Base-by-base conservation (phyloP, 2,797 vertebrate species). In the Pteronotus mesoamericanus region DNA sequence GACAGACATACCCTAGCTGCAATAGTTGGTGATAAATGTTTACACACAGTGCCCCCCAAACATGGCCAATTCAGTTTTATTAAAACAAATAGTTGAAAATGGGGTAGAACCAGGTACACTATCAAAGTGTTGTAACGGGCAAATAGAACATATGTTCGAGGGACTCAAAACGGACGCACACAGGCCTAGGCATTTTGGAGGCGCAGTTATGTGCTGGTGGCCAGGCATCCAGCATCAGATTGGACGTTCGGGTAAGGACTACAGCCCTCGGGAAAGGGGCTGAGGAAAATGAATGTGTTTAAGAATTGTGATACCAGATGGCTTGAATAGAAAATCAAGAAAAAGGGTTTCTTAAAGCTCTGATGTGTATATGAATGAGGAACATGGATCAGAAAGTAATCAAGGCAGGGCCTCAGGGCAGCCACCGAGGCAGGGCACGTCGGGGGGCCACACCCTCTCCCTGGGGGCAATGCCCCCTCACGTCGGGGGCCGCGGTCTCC, bases 301-400 rank as follows among this genome's bases (percentile, higher is more conserved):
- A 55, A 90, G n/a, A 59, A 34, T 21, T 34, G 2, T n/a, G 18
- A 19, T n/a, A 39, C 8, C 51, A 37, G 82, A 55, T 68, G 21
- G 7, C 46, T 96, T 66, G 39, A 93, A n/a, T 0, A 61, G 29
- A 86, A 95, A 92, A 71, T 89, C 24, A 75, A 74, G 32, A 32
- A 42, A 32, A 51, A 22, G 11, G 42, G 24, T 19, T 64, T 55
- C 86, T 61, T 8, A 24, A 61, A 79, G 8, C 37, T 51, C 15
- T 66, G 24, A 61, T 77, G 7, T 24, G 19, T 42, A 34, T 16
- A 48, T 8, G 24, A 16, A 46, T 71, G 44, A 88, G 74, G 32
- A 80, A n/a, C n/a, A 29, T 19, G 21, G 15, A 71, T 10, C 24
- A 95, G 37, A 39, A 94, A 37, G 61, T 39, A 37, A 55, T 82